These are phyloP conservation scores for Microcebus jonahi DNA, from an alignment of 2,113 vertebrate genomes.

Conservation along the genomic window DNA sequence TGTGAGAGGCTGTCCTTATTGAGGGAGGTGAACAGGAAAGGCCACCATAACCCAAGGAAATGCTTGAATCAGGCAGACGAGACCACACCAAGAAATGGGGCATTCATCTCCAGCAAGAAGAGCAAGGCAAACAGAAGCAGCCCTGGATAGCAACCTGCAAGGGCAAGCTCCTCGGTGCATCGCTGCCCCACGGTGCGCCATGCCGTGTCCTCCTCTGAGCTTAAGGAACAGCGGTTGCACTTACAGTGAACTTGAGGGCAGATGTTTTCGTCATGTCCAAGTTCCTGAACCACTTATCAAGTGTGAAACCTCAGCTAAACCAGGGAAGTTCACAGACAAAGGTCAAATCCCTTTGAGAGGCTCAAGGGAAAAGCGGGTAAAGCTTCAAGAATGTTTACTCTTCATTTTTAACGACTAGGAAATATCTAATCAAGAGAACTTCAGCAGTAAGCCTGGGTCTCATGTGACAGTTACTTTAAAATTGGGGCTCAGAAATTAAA, in stretches of 20 bases:
- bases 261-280: not conserved
- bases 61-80: not conserved
- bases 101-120: not conserved
- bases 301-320: conserved; percentile 22
- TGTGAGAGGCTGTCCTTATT: not conserved
- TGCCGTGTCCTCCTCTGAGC: not conserved
- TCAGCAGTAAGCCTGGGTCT: not conserved
- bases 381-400: conserved; percentile 13
- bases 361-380: conserved; percentile 26
- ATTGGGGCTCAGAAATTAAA: not conserved
- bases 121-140: not conserved
- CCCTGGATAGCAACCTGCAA: not conserved
- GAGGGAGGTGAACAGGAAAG: not conserved
- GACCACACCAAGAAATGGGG: not conserved
- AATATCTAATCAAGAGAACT: not conserved
- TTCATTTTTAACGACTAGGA: conserved; percentile 30
- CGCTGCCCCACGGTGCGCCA: fast-evolving
- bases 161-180: not conserved
- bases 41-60: not conserved
- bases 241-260: not conserved
- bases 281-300: not conserved
- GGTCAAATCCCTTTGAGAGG: not conserved
- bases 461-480: not conserved
- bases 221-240: not conserved
- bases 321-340: not conserved